These are phyloP conservation scores for Melolontha melolontha DNA, from an alignment of 2,888 invertebrate species.

Conservation along the genomic window DNA sequence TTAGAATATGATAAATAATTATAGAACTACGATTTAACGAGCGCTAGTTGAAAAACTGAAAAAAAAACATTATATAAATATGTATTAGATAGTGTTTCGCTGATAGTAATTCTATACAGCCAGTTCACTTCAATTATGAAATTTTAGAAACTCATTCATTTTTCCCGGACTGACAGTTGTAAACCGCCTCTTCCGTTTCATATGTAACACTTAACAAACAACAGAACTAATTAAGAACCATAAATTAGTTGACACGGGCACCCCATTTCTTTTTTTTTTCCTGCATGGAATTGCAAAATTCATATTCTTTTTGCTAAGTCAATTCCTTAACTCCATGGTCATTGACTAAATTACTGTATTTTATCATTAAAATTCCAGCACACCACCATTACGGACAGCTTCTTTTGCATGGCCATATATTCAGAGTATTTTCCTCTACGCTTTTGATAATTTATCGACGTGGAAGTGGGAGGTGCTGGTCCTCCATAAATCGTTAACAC, in stretches of 20 bases:
- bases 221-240: conserved; percentile 37
- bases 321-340: conserved; percentile 5
- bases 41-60: too few species aligned
- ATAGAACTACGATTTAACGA: too few species aligned
- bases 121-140: conserved; percentile 38
- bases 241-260: conserved; percentile 28
- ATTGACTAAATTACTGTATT: conserved; percentile 30
- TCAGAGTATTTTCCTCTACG: conserved; percentile 11
- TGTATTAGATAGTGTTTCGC: too few species aligned
- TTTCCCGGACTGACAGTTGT: conserved; percentile 28
- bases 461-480: conserved; percentile 38
- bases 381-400: conserved; percentile 19
- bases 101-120: conserved; percentile 25
- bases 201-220: conserved; percentile 34
- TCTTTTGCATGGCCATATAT: conserved; percentile 5
- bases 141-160: conserved; percentile 35
- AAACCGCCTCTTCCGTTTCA: conserved; percentile 41
- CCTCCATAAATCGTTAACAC: conserved; percentile 33
- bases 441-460: conserved; percentile 36
- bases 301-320: background rate
- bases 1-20: too few species aligned
- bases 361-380: conserved; percentile 33
- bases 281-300: conserved; percentile 21
- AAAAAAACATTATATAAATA: too few species aligned
- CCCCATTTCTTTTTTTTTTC: conserved; percentile 21